These are phyloP conservation scores for Cromileptes altivelis DNA, from an alignment of 2,113 vertebrate genomes.

Conservation along the genomic window DNA sequence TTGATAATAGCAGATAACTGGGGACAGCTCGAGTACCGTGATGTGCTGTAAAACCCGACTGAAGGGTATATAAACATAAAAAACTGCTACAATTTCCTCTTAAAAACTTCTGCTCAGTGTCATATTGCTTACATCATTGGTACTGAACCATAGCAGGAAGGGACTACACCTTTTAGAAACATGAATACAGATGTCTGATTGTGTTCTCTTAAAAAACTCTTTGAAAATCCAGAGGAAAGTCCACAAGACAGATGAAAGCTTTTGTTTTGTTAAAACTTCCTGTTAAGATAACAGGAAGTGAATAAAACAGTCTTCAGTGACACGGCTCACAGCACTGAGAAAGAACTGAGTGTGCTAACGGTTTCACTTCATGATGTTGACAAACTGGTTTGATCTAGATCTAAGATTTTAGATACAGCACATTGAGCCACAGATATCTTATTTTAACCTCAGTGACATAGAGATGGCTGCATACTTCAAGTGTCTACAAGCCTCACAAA, in stretches of 20 bases:
- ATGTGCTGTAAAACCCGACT: background rate
- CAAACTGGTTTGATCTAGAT: background rate
- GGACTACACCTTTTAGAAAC: background rate
- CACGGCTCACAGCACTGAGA: background rate
- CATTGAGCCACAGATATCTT: background rate
- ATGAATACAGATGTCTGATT: background rate
- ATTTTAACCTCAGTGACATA: background rate
- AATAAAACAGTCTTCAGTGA: background rate
- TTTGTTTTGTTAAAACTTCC: conserved; percentile 15
- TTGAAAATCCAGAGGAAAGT: background rate
- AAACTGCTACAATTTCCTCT: background rate
- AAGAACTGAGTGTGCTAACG: background rate
- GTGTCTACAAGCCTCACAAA: background rate
- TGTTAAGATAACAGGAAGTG: conserved; percentile 25
- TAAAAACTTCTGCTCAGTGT: background rate
- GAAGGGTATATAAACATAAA: background rate
- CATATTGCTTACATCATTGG: background rate
- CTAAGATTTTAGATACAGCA: too few relatives aligned
- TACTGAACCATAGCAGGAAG: background rate
- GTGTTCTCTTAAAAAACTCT: background rate
- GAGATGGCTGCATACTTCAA: background rate
- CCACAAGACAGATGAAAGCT: background rate
- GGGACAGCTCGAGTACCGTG: too few relatives aligned
- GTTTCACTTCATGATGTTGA: background rate
- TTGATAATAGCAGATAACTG: background rate